Base-by-base conservation (phyloP, 2,113 vertebrate species). In the Chaetodon trifascialis region DNA sequence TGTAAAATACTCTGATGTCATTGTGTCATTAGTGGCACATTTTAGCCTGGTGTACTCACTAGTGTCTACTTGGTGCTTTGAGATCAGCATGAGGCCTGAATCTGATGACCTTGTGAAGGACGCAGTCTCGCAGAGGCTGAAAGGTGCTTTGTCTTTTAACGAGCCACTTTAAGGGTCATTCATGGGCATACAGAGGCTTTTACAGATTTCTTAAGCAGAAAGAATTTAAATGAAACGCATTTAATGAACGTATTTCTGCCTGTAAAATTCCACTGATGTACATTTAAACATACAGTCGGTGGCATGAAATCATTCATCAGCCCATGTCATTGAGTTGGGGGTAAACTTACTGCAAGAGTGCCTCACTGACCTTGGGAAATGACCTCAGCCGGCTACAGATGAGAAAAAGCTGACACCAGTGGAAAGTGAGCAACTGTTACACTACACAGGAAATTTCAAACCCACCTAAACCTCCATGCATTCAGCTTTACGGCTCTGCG, bases 51-150 rank as follows among this genome's bases (percentile, higher is more conserved):
- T 11, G 5, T 54, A 19, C 30, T 47, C 7, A 0, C 11, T 42
- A 14, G 12, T 16, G 2, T 40, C 25, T 76, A 11, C 40, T 12
- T 17, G 0, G 25, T 59, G 23, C 16, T 52, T 21, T 38, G 25
- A 80, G 25, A 55, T 52, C 47, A 80, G 52, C 25, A 34, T 12
- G n/a, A 72, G 46, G 40, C 0, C 23, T 63, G 36, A 79, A 51
- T 68, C 36, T 64, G 0, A 21, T 89, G 89, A 93, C 93, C 91
- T 93, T 87, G 80, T 84, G 76, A 91, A 90, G 89, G 90, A 84
- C 90, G 84, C 38, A 0, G 3, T 12, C 46, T 30, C 15, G n/a
- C 25, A 1, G 16, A 34, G 12, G 30, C 64, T 14, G 63, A 73
- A 51, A 10, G 44, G 11, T 1, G 0, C 64, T 52, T 63, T 73